A percentile compares a stretch with the other conserved stretches of the same genome.
Conservation (phyloP, 2,888 invertebrate species). For the Eucera pruinosa region DNA sequence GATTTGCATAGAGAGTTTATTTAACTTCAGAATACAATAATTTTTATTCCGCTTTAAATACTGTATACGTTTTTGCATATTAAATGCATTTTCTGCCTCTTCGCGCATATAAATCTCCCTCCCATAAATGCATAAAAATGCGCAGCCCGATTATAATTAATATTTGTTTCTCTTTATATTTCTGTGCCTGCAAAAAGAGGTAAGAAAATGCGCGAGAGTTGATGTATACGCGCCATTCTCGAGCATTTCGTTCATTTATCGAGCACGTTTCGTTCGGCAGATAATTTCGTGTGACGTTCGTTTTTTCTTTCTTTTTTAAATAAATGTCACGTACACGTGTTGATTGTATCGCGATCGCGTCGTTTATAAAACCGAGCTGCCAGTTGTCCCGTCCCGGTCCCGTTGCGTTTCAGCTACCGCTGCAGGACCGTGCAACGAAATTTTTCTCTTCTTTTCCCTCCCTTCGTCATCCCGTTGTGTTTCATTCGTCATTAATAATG, state of each 20-base stretch:
- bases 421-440: neutral
- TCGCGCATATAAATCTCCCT: no score
- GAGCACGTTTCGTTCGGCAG: conserved; percentile 5
- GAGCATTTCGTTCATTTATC: conserved; percentile 16
- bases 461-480: neutral
- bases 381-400: neutral
- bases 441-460: neutral
- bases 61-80: no score
- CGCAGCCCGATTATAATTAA: no score
- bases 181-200: no score
- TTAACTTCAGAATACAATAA: no score
- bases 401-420: neutral
- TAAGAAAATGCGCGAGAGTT: neutral
- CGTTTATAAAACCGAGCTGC: conserved; percentile 28
- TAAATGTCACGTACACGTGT: conserved; percentile 47
- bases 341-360: conserved; percentile 29
- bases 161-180: no score
- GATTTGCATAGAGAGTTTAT: no score
- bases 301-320: conserved; percentile 24
- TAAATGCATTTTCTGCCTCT: no score
- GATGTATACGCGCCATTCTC: no score
- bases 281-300: conserved; percentile 33
- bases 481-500: conserved; percentile 42
- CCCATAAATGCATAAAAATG: no score
- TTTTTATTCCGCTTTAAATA: no score